These are phyloP conservation scores for Cottoperca gobio DNA, from an alignment of 2,797 vertebrate genomes.

Conservation along the genomic window DNA sequence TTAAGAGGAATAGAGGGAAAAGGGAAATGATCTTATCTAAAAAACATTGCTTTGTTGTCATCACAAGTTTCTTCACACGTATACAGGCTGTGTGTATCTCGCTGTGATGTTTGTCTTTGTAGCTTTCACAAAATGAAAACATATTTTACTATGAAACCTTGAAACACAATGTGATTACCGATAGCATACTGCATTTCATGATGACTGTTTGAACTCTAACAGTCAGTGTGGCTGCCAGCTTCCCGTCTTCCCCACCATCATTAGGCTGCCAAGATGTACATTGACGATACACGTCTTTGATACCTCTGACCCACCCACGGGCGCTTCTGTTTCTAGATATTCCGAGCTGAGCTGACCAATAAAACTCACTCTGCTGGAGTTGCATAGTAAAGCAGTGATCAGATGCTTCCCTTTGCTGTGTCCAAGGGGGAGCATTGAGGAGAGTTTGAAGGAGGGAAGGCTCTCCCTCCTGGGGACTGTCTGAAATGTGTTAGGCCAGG, in stretches of 20 bases:
- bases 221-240: not conserved
- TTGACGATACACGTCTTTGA: not conserved
- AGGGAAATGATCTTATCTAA: conserved; percentile 13
- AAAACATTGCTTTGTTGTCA: conserved; percentile 23
- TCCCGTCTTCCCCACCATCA: not conserved
- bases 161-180: not conserved
- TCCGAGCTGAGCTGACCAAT: conserved; percentile 28
- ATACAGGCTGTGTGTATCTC: not conserved
- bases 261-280: not conserved
- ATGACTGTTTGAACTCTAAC: not conserved
- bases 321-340: not conserved
- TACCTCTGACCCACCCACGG: not conserved
- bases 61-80: conserved; percentile 11
- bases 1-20: conserved; percentile 22
- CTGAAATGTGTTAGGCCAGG: conserved; percentile 38
- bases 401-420: conserved; percentile 13
- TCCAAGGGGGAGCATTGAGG: conserved; percentile 1
- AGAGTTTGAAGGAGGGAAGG: conserved; percentile 20
- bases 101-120: conserved; percentile 1
- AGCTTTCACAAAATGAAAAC: not conserved
- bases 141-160: not conserved
- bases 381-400: conserved; percentile 23
- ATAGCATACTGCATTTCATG: not conserved
- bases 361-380: conserved; percentile 12
- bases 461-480: conserved; percentile 21